Evolutionary conservation across 2,113 vertebrate genomes (phyloP).

Genomic region (Paraplagusia blochii): DNA sequence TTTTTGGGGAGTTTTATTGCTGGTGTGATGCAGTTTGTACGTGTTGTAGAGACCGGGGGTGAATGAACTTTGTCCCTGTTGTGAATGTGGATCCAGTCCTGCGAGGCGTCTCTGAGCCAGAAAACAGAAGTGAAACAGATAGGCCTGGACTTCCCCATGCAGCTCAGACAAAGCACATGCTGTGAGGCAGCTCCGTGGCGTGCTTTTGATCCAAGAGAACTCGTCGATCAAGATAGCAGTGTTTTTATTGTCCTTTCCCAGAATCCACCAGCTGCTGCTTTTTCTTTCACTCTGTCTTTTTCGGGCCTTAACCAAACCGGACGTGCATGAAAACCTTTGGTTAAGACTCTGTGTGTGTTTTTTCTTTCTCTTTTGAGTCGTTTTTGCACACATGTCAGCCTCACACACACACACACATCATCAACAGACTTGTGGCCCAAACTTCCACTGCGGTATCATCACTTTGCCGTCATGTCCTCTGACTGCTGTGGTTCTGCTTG

Average conservation of each 20-base stretch:
- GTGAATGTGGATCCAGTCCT: slow-evolving; percentile 42
- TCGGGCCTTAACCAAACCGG: not conserved
- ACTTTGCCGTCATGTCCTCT: too few relatives aligned
- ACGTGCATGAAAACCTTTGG: not conserved
- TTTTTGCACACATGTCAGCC: slow-evolving; percentile 16
- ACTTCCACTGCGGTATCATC: slow-evolving; percentile 32
- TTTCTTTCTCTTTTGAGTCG: not conserved
- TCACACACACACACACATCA: slow-evolving; percentile 10
- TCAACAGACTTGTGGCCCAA: slow-evolving; percentile 3
- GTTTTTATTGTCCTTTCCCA: slow-evolving; percentile 8
- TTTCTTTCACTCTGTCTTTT: not conserved
- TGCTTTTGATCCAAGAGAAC: slow-evolving; percentile 57
- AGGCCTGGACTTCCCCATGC: slow-evolving; percentile 76
- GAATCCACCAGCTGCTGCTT: not conserved
- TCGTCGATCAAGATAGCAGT: slow-evolving; percentile 53
- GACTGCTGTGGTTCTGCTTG: slow-evolving; percentile 12
- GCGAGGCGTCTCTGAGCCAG: slow-evolving; percentile 32
- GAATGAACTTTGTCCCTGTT: slow-evolving; percentile 51
- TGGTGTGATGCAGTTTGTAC: slow-evolving; percentile 27
- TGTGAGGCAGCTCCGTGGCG: slow-evolving; percentile 39
- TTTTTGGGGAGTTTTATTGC: slow-evolving; percentile 55
- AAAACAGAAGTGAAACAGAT: slow-evolving; percentile 79
- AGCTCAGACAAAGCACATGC: slow-evolving; percentile 59
- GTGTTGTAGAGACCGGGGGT: not conserved
- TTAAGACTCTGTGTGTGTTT: not conserved